Evolutionary conservation across 2,113 vertebrate species (phyloP), one percentile per base, ranked within the genome.

Genomic region (Meles meles): DNA sequence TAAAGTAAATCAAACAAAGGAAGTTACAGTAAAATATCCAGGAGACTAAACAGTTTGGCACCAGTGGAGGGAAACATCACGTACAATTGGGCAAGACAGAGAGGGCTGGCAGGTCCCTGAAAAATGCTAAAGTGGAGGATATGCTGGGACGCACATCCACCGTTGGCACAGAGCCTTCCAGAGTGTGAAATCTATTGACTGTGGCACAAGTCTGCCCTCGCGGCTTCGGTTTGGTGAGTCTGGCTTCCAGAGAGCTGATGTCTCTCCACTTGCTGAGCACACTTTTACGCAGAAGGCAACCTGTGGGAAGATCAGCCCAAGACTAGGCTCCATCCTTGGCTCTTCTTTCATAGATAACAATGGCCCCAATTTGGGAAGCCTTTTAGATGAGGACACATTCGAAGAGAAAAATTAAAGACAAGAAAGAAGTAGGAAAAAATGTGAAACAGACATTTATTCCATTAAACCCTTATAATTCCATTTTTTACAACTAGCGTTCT

Each of bases 1-100:
- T 93, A 97, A 97, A 98, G 98, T 96, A 57, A 85, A 98, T 98
- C 98, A 98, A 99, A 98, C 98, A 98, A 99, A 98, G 98, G 98
- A 98, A 99, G 98, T 98, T 55, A 84, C 97, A 95, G 98, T 97
- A 91, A 98, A 98, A 97, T 96, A 97, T 87, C 96, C 7, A 69
- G 96, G 97, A 98, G 99, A 98, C 98, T 98, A 98, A 98, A 98
- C 98, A 98, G 98, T 98, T 96, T 98, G 98, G 98, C 98, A 98
- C 97, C 96, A 1, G 97, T 97, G 7, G 82, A 97, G 98, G 97
- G 98, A 98, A 99, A 98, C 94, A 98, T 95, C 98, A 98, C 97
- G 96, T 98, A 98, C 71, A 71, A 96, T 90, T 65, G 98, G 98
- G 96, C 86, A 5, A 81, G 95, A 13, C 27, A 15, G 0, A 76